Conservation (phyloP, 1,140 invertebrate genomes). For the Dreissena polymorpha region DNA sequence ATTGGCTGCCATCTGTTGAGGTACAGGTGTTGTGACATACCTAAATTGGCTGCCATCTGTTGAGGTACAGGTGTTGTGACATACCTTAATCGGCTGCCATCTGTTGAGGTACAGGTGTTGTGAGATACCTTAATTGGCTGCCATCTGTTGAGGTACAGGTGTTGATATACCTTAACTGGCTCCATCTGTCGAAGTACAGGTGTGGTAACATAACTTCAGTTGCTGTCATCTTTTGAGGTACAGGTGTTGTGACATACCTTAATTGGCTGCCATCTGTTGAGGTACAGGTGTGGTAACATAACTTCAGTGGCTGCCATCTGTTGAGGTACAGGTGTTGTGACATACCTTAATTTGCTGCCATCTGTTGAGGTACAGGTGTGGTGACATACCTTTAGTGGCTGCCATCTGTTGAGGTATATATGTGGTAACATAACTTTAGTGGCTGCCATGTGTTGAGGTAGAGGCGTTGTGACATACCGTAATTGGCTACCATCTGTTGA, state of each 20-base stretch:
- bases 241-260: conserved; percentile 22
- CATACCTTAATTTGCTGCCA: conserved; percentile 29
- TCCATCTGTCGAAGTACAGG: conserved; percentile 16
- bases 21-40: conserved; percentile 26
- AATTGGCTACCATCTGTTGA: conserved; percentile 16
- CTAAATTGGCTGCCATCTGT: conserved; percentile 19
- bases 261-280: conserved; percentile 16
- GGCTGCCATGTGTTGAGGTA: conserved; percentile 28
- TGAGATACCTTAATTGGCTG: conserved; percentile 23
- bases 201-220: conserved; percentile 13
- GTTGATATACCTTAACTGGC: conserved; percentile 20
- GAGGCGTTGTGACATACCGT: conserved; percentile 17
- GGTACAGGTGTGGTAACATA: conserved; percentile 27
- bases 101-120: conserved; percentile 23
- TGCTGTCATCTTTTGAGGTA: conserved; percentile 29
- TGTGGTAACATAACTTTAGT: conserved; percentile 13
- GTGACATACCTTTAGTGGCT: conserved; percentile 21
- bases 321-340: conserved; percentile 22
- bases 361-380: conserved; percentile 21
- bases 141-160: conserved; percentile 22
- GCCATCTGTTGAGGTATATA: conserved; percentile 21
- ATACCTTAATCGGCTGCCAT: conserved; percentile 22
- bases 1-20: conserved; percentile 21
- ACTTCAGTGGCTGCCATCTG: conserved; percentile 18
- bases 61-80: conserved; percentile 25